These are phyloP conservation scores for Neodiprion lecontei DNA, from an alignment of 1,140 invertebrate genomes.

Conservation along the genomic window DNA sequence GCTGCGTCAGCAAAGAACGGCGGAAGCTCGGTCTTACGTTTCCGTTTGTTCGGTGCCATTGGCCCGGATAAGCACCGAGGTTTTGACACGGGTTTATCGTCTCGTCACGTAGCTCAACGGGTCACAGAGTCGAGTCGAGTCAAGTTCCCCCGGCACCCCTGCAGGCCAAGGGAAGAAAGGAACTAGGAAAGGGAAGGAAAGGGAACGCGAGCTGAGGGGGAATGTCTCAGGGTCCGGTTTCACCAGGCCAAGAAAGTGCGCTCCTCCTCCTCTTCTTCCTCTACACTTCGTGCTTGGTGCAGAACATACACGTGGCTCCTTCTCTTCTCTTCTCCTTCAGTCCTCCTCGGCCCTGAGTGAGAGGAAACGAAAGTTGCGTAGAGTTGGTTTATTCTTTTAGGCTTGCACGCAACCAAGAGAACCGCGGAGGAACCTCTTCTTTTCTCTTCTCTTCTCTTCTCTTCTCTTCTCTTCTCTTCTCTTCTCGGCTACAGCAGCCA, in stretches of 20 bases:
- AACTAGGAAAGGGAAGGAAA: background rate
- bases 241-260: background rate
- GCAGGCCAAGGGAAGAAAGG: background rate
- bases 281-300: no score
- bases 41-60: background rate
- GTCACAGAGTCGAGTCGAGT: background rate
- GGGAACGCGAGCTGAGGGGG: no score
- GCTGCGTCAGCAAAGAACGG: no score
- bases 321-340: background rate
- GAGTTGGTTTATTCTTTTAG: background rate
- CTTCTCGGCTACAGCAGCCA: background rate
- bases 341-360: background rate
- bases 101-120: slow-evolving; percentile 4
- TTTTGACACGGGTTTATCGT: background rate
- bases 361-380: background rate
- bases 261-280: no score
- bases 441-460: background rate
- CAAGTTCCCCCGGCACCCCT: no score
- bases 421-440: background rate
- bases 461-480: background rate
- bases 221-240: background rate
- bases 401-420: background rate
- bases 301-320: no score
- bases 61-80: background rate
- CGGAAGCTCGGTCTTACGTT: background rate